A percentile compares a stretch with the other conserved stretches of the same genome.
Evolutionary conservation across 2,888 invertebrate species (phyloP).

Genomic region (Spisula subtruncata): DNA sequence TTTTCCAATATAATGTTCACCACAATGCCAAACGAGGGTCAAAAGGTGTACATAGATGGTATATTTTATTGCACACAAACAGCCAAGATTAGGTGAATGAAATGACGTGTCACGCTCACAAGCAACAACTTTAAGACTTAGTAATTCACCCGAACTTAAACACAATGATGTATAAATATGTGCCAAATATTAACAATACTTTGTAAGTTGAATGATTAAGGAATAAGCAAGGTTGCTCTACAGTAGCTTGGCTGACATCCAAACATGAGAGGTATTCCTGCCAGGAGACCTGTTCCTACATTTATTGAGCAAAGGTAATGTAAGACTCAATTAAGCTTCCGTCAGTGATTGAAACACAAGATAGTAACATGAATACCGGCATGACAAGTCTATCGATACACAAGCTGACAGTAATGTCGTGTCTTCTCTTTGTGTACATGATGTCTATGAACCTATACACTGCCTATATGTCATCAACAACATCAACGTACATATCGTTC

Average conservation of each 20-base stretch:
- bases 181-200: not conserved
- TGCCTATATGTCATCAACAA: not conserved
- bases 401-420: not conserved
- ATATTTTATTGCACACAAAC: no score
- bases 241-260: slow-evolving; percentile 15
- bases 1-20: no score
- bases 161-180: no score
- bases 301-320: slow-evolving; percentile 27
- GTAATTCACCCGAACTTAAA: no score
- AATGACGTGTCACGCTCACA: no score
- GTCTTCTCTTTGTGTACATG: not conserved
- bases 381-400: not conserved
- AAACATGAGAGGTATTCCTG: not conserved
- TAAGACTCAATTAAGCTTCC: slow-evolving; percentile 41
- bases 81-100: no score
- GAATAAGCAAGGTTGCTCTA: not conserved
- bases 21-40: no score
- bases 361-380: slow-evolving; percentile 18
- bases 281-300: slow-evolving; percentile 44
- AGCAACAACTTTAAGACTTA: no score
- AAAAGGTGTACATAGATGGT: no score
- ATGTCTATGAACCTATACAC: not conserved
- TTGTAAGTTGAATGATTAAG: slow-evolving; percentile 8
- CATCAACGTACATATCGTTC: not conserved
- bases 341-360: slow-evolving; percentile 29